Evolutionary conservation across 2,797 vertebrate species (phyloP).

Genomic region (Ceryle rudis): DNA sequence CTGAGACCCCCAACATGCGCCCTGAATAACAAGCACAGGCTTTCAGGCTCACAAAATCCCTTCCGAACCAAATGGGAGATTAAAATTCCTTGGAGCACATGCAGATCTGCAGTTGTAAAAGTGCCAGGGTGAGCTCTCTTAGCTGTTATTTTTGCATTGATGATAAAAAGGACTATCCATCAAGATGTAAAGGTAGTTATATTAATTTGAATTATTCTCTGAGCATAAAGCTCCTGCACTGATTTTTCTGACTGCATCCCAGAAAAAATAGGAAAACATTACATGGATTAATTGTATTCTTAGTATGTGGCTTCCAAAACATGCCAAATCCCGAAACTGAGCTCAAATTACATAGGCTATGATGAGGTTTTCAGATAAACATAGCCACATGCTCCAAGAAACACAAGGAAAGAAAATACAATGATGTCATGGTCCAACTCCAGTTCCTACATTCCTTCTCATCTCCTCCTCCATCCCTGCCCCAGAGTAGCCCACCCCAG

Average conservation of each 20-base stretch:
- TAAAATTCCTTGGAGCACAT: slow-evolving; percentile 10
- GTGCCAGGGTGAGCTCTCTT: not conserved
- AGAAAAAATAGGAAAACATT: not conserved
- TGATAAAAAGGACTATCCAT: not conserved
- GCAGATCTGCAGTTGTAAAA: not conserved
- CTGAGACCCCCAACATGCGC: fast-evolving
- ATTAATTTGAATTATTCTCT: not conserved
- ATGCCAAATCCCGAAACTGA: not conserved
- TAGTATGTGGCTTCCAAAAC: slow-evolving; percentile 32
- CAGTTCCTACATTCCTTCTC: not conserved
- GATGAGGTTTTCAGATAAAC: slow-evolving; percentile 58
- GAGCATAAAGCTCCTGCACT: not conserved
- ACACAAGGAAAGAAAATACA: slow-evolving; percentile 31
- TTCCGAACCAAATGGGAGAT: not conserved
- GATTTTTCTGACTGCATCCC: not conserved
- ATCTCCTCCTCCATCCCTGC: not conserved
- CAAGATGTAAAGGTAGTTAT: not conserved
- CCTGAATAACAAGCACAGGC: fast-evolving
- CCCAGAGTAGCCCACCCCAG: not conserved
- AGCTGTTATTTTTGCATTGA: not conserved
- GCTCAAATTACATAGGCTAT: slow-evolving; percentile 3
- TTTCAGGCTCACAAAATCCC: not conserved
- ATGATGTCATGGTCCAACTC: not conserved
- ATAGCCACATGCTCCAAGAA: slow-evolving; percentile 10
- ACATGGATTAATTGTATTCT: not conserved